These are phyloP conservation scores for Agonopterix heracliana DNA, from an alignment of 2,888 invertebrate genomes.

Conservation along the genomic window DNA sequence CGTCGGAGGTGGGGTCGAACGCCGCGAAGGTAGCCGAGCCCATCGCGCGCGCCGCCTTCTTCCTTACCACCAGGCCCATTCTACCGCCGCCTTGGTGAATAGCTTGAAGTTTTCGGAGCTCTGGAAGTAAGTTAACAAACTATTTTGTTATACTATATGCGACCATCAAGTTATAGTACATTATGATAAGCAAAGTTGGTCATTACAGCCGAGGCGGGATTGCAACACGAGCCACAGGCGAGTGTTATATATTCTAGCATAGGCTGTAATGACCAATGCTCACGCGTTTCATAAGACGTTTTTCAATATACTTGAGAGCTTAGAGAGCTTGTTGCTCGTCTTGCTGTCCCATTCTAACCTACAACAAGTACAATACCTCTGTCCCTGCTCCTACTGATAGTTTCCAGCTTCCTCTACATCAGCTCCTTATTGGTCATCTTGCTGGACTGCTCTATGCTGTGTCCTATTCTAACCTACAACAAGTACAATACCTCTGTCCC, in stretches of 20 bases:
- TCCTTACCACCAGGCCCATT: slow-evolving; percentile 27
- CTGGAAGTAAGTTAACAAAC: no score
- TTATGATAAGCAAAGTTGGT: no score
- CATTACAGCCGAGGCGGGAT: no score
- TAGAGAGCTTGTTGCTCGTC: no score
- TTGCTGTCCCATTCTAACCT: neutral
- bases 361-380: slow-evolving; percentile 52
- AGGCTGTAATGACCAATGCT: no score
- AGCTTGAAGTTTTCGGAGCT: slow-evolving; percentile 50
- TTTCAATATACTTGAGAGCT: no score
- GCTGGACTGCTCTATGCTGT: slow-evolving; percentile 54
- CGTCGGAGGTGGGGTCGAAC: slow-evolving; percentile 75
- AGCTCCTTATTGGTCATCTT: slow-evolving; percentile 33
- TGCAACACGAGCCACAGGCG: no score
- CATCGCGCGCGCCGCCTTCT: slow-evolving; percentile 38
- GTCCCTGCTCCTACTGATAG: slow-evolving; percentile 69
- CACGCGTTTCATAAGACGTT: no score
- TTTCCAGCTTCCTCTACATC: slow-evolving; percentile 72
- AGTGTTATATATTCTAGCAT: no score
- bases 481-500: slow-evolving; percentile 65
- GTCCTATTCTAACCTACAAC: neutral
- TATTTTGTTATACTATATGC: no score
- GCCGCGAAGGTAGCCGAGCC: slow-evolving; percentile 40
- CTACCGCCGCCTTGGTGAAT: slow-evolving; percentile 41
- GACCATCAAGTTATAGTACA: no score